phyloP scores from a whole-genome alignment of 2,888 invertebrate species.

The Coelinius sp. region DNA sequence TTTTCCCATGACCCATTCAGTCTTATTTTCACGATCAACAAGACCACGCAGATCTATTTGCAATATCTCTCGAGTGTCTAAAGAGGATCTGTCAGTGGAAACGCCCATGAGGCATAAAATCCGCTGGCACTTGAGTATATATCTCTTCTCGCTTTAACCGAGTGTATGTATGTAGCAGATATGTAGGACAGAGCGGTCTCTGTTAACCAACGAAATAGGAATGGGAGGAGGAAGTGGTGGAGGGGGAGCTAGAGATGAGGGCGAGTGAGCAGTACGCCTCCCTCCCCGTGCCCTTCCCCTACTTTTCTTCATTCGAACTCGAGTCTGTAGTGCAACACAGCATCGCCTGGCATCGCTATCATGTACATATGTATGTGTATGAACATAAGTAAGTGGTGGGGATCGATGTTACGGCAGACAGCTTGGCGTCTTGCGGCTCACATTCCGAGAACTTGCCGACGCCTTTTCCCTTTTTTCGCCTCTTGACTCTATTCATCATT shows the following conservation, averaged over 20 bases:
- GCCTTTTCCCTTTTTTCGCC: constrained; percentile 46
- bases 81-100: not conserved
- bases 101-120: constrained; percentile 9
- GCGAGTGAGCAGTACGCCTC: constrained; percentile 21
- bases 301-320: constrained; percentile 6
- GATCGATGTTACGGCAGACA: constrained; percentile 67
- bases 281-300: constrained; percentile 23
- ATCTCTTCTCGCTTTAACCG: constrained; percentile 4
- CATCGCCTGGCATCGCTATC: not conserved
- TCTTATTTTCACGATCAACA: constrained; percentile 20
- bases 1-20: constrained; percentile 24
- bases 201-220: constrained; percentile 33
- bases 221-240: not conserved
- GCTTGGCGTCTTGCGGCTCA: constrained; percentile 70
- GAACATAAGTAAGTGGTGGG: constrained; percentile 50
- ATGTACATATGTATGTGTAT: not conserved
- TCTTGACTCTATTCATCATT: not conserved
- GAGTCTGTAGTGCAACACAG: not conserved
- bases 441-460: constrained; percentile 56
- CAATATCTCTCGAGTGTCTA: not conserved
- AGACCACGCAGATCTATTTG: constrained; percentile 8
- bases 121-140: constrained; percentile 23
- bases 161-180: constrained; percentile 43
- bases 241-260: constrained; percentile 10
- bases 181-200: constrained; percentile 57